A percentile compares a stretch with the other conserved stretches of the same genome.
These are phyloP conservation scores for Sebastes kiyomatsui DNA, from an alignment of 2,797 vertebrate species.

Conservation along the genomic window DNA sequence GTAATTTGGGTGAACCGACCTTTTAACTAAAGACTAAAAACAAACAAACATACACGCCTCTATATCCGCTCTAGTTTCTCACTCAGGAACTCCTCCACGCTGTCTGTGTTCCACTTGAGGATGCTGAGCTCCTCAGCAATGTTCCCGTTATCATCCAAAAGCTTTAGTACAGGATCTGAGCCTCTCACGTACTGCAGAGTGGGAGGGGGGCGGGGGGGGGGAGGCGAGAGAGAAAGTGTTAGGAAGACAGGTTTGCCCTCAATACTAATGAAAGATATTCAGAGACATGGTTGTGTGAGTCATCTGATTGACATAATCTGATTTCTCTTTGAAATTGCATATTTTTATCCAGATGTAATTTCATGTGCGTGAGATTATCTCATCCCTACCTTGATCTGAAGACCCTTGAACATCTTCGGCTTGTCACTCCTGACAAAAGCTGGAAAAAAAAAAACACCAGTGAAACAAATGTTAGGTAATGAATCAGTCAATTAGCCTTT, in stretches of 20 bases:
- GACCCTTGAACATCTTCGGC: constrained; percentile 98
- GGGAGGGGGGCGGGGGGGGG: background rate
- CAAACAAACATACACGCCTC: constrained; percentile 18
- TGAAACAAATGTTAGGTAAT: constrained; percentile 19
- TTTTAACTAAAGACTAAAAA: constrained; percentile 1
- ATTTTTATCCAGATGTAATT: background rate
- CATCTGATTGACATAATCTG: background rate
- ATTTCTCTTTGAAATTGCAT: background rate
- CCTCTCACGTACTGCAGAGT: constrained; percentile 92
- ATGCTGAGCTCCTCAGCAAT: constrained; percentile 99
- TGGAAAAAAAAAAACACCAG: constrained; percentile 51
- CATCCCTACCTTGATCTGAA: constrained; percentile 93
- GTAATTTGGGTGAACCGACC: constrained; percentile 13
- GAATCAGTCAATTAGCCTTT: constrained; percentile 18
- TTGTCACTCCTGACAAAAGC: constrained; percentile 99
- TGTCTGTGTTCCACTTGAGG: constrained; percentile 99
- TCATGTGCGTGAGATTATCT: background rate
- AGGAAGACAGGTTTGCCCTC: constrained; percentile 2
- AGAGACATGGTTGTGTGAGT: background rate
- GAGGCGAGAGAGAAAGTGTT: constrained; percentile 6
- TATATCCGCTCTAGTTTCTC: constrained; percentile 96
- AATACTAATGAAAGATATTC: background rate
- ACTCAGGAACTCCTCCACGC: constrained; percentile 97
- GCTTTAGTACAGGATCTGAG: constrained; percentile 97
- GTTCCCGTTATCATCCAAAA: constrained; percentile 97